phyloP scores from a whole-genome alignment of 2,888 invertebrate species.

The Molorchus minor region DNA sequence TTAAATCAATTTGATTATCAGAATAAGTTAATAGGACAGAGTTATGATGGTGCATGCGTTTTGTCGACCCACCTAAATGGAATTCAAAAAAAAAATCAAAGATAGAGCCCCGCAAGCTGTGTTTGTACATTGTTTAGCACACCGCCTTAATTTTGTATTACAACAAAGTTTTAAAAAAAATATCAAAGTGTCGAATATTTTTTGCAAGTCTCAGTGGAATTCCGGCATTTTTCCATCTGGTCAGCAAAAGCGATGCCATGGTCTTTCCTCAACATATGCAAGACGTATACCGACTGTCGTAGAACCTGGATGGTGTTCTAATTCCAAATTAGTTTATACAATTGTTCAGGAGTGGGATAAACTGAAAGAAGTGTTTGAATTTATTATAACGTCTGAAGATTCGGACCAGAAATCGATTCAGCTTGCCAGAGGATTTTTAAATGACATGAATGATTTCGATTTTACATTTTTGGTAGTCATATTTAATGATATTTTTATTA shows the following conservation, averaged over 20 bases:
- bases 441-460: constrained; percentile 39
- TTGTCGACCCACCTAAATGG: constrained; percentile 31
- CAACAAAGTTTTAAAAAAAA: constrained; percentile 33
- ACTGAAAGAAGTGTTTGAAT: constrained; percentile 37
- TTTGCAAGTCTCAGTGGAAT: constrained; percentile 41
- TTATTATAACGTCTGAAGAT: constrained; percentile 28
- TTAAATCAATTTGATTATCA: constrained; percentile 34
- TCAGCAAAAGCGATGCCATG: constrained; percentile 32
- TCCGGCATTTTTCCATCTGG: constrained; percentile 37
- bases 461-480: constrained; percentile 39
- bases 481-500: constrained; percentile 38
- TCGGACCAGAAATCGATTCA: constrained; percentile 36
- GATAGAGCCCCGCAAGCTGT: constrained; percentile 34
- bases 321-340: constrained; percentile 32
- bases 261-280: constrained; percentile 1
- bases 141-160: constrained; percentile 38
- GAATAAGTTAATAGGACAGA: constrained; percentile 40
- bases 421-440: constrained; percentile 35
- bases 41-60: constrained; percentile 44
- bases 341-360: constrained; percentile 37
- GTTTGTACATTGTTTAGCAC: constrained; percentile 32
- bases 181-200: constrained; percentile 38
- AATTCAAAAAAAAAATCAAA: constrained; percentile 35
- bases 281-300: not conserved
- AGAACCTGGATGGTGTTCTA: constrained; percentile 34